Conservation (phyloP, 2,797 vertebrate species). For the Hyperoplus lanceolatus region DNA sequence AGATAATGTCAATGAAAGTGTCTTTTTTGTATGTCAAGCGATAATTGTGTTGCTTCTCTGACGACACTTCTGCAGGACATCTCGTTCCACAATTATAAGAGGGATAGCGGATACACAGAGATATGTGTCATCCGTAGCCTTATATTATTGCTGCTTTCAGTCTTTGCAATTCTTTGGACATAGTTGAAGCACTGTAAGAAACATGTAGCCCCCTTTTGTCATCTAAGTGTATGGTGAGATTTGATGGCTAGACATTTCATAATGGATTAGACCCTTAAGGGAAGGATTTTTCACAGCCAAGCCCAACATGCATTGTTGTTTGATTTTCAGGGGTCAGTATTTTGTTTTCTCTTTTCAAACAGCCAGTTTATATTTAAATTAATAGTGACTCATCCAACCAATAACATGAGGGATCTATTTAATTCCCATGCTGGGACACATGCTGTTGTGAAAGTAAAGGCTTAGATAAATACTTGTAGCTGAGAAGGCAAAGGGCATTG, state of each 20-base stretch:
- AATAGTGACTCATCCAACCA: constrained; percentile 22
- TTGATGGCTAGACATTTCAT: constrained; percentile 5
- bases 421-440: constrained; percentile 8
- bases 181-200: neutral
- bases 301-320: constrained; percentile 10
- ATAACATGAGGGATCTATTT: constrained; percentile 32
- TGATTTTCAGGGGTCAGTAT: constrained; percentile 19
- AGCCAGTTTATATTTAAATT: constrained; percentile 27
- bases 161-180: neutral
- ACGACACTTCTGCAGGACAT: neutral
- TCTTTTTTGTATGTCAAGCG: constrained; percentile 30
- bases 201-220: neutral
- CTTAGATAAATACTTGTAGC: constrained; percentile 19
- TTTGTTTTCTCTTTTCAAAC: constrained; percentile 42
- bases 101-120: neutral
- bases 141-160: neutral
- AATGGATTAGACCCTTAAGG: neutral
- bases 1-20: constrained; percentile 33
- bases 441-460: constrained; percentile 27
- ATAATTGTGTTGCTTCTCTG: constrained; percentile 10
- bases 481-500: constrained; percentile 39
- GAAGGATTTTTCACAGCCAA: constrained; percentile 4
- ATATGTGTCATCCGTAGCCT: neutral
- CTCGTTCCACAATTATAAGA: constrained; percentile 3
- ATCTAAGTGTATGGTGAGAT: neutral